Percentiles rank a stretch among this genome's conserved stretches.
phyloP scores from a whole-genome alignment of 2,113 vertebrate genomes.

The Eubucco bourcierii region DNA sequence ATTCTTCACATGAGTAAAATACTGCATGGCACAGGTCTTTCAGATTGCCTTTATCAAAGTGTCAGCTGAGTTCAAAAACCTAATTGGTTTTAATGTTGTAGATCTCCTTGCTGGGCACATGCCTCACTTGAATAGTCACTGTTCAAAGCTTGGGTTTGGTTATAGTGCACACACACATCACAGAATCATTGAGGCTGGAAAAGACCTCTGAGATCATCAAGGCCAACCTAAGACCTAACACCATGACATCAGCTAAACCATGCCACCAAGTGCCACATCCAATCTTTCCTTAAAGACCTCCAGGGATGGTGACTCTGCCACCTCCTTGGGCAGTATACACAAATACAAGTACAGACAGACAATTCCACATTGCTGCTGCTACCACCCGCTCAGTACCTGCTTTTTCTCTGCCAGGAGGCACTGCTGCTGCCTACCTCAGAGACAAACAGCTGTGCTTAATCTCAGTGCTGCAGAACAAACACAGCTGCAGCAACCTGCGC shows the following conservation, averaged over 20 bases:
- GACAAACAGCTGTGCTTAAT: neutral
- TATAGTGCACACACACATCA: neutral
- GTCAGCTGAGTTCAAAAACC: neutral
- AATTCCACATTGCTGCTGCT: neutral
- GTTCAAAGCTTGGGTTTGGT: neutral
- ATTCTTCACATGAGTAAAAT: slow-evolving; percentile 3
- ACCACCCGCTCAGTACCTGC: neutral
- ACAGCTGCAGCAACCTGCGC: neutral
- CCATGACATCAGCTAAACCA: too few species aligned
- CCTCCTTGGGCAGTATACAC: too few species aligned
- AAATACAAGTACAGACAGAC: neutral
- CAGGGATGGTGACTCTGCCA: too few species aligned
- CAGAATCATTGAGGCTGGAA: too few species aligned
- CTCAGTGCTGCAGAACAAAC: neutral
- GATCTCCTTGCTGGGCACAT: neutral
- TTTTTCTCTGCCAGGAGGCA: neutral
- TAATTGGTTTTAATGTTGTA: neutral
- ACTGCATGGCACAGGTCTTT: neutral
- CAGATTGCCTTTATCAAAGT: neutral
- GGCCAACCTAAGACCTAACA: too few species aligned
- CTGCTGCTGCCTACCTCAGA: neutral
- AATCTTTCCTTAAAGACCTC: too few species aligned
- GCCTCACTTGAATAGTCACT: neutral
- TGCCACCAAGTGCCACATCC: too few species aligned
- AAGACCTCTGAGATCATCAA: too few species aligned